Conservation (phyloP, 2,797 vertebrate genomes). For the Muscicapa comitata region DNA sequence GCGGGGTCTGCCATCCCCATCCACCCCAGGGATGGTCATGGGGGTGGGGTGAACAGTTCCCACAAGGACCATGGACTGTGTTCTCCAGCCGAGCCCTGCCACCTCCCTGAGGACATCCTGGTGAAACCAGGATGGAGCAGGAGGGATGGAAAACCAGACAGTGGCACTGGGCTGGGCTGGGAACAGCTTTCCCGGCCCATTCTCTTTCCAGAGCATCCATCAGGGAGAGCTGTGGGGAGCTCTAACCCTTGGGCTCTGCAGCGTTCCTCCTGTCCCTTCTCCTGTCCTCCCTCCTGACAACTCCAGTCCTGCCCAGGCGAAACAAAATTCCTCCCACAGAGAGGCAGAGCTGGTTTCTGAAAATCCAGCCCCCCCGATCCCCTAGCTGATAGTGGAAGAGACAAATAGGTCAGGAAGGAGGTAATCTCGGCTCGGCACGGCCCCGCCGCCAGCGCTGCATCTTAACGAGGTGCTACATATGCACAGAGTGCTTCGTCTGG, state of each 20-base stretch:
- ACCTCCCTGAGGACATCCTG: background rate
- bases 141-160: background rate
- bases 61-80: rapidly evolving
- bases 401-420: slow-evolving; percentile 29
- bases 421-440: background rate
- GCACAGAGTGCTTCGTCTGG: background rate
- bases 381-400: background rate
- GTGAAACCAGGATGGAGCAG: background rate
- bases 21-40: background rate
- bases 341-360: background rate
- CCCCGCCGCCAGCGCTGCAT: background rate
- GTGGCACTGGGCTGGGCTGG: background rate
- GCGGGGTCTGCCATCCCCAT: rapidly evolving
- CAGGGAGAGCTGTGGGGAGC: background rate
- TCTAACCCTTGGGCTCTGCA: background rate
- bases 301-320: background rate
- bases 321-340: background rate
- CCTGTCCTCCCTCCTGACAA: background rate
- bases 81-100: background rate
- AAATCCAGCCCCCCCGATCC: background rate
- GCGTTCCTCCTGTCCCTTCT: background rate
- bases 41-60: background rate
- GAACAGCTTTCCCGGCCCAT: background rate
- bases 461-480: slow-evolving; percentile 11
- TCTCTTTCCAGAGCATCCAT: background rate